A percentile compares a stretch with the other conserved stretches of the same genome.
phyloP scores from a whole-genome alignment of 2,888 invertebrate species.

The Perizoma affinitatum region DNA sequence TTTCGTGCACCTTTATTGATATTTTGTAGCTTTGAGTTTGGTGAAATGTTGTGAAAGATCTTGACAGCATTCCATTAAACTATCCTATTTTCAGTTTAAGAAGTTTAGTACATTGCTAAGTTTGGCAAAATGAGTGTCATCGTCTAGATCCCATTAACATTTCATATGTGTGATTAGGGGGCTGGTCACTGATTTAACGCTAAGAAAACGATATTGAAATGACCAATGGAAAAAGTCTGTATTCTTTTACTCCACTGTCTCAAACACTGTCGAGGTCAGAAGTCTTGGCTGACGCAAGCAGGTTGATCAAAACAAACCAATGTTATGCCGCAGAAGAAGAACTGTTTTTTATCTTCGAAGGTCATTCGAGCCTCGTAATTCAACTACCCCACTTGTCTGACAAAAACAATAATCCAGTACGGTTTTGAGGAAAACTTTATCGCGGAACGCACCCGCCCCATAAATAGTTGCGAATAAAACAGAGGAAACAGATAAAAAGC shows the following conservation, averaged over 20 bases:
- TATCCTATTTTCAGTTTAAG: too few species aligned
- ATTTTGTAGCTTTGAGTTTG: conserved; percentile 54
- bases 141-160: too few species aligned
- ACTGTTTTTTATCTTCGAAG: conserved; percentile 57
- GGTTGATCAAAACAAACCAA: too few species aligned
- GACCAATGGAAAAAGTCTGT: too few species aligned
- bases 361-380: conserved; percentile 73
- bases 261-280: too few species aligned
- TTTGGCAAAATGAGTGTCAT: too few species aligned
- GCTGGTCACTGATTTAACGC: too few species aligned
- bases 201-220: too few species aligned
- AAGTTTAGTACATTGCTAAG: too few species aligned
- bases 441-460: conserved; percentile 75
- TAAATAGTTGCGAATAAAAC: conserved; percentile 79
- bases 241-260: too few species aligned
- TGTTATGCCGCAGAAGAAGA: conserved; percentile 5
- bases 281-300: too few species aligned
- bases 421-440: conserved; percentile 79
- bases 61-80: not conserved
- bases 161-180: too few species aligned
- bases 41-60: conserved; percentile 51
- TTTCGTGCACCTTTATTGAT: conserved; percentile 68
- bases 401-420: conserved; percentile 78
- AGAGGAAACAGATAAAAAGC: conserved; percentile 76
- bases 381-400: conserved; percentile 67